Base-by-base conservation (phyloP, 2,113 vertebrate genomes). In the Campylomormyrus tamandua region DNA sequence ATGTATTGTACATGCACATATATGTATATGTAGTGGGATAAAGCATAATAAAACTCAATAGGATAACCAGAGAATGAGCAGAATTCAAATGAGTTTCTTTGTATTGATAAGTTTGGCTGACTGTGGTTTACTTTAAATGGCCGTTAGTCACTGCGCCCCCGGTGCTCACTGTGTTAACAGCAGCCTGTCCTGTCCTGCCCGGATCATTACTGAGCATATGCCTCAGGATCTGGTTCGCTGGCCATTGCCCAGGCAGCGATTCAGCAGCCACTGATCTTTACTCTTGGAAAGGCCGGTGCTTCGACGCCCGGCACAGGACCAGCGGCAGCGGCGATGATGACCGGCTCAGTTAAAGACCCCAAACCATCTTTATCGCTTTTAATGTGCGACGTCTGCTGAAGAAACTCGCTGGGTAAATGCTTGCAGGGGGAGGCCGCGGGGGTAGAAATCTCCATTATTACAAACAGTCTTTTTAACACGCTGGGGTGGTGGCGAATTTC, bases 401-500 rank as follows among this genome's bases (percentile, higher is more conserved):
- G 86, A 27, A 31, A 13, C 42, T 15, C 5, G n/a, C 89, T 91
- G 92, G 91, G 90, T 86, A 50, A 56, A 53, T 48, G 35, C 46
- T 80, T 80, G 93, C 93, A 94, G 94, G 94, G 91, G 88, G 87
- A 83, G 88, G 91, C 90, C 92, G 93, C 93, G 93, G 92, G 92
- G 92, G 91, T 91, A 93, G 92, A 93, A 94, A 94, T 93, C 94
- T 95, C 95, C 92, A 93, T 95, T 92, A 96, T 58, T 89, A 94
- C 94, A 95, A 96, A 95, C 93, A 94, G 92, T 93, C 94, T 92
- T 93, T 92, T 49, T 93, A 91, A 91, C 95, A 95, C 96, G 96
- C 96, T 95, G 95, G 62, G 94, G 97, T 98, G 97, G 97, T 95
- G 96, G 95, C 96, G 97, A 97, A 98, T 97, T 97, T 99, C 97